These are phyloP conservation scores for Ylistrum balloti DNA, from an alignment of 1,140 invertebrate species.

Conservation along the genomic window DNA sequence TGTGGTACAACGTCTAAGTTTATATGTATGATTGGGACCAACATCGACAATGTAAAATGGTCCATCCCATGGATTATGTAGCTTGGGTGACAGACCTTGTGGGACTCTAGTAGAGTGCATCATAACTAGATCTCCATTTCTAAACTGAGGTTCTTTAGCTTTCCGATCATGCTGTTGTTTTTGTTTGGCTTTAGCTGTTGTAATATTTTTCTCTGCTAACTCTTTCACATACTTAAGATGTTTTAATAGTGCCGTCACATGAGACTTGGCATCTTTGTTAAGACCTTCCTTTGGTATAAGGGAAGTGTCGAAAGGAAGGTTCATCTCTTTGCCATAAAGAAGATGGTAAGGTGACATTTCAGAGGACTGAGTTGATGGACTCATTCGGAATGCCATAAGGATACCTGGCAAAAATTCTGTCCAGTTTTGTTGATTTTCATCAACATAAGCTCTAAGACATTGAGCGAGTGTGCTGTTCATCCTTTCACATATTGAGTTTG, in stretches of 20 bases:
- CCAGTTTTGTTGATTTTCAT: too few species aligned
- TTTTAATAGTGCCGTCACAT: constrained; percentile 41
- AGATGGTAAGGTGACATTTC: constrained; percentile 56
- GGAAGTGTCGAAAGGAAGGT: too few species aligned
- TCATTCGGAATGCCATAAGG: constrained; percentile 57
- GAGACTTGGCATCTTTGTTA: constrained; percentile 42
- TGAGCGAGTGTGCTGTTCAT: constrained; percentile 52
- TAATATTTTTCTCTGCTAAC: constrained; percentile 56
- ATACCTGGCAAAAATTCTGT: constrained; percentile 54
- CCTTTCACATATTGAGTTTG: constrained; percentile 52
- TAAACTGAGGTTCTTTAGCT: constrained; percentile 52
- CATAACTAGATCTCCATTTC: constrained; percentile 49
- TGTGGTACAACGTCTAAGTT: constrained; percentile 2
- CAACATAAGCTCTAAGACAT: constrained; percentile 42
- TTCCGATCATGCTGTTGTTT: constrained; percentile 56
- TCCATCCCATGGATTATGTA: constrained; percentile 55
- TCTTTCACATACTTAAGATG: constrained; percentile 42
- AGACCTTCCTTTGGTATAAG: too few species aligned
- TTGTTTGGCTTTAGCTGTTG: constrained; percentile 50
- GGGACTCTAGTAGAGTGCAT: constrained; percentile 45
- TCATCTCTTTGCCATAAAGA: constrained; percentile 57
- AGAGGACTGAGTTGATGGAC: too few species aligned
- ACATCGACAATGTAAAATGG: constrained; percentile 58
- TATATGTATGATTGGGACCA: constrained; percentile 59
- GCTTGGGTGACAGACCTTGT: constrained; percentile 54